Evolutionary conservation across 64 coral and sea anemone species (phyloP).

Genomic region (Pocillopora damicornis): DNA sequence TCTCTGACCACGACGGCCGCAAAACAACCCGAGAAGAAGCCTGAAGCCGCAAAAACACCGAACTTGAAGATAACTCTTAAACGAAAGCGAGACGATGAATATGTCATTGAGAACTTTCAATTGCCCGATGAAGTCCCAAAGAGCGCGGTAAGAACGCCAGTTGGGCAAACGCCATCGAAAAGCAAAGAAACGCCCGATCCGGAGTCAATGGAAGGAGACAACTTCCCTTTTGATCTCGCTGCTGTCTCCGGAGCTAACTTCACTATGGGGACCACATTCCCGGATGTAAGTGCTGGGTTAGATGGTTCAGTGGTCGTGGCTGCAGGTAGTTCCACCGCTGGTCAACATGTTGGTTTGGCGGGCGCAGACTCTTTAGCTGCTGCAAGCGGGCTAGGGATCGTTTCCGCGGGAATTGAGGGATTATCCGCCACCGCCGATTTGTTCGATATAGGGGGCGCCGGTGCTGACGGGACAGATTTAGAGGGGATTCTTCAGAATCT

Average conservation of each 20-base stretch:
- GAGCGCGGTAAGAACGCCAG: not conserved
- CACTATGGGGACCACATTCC: conserved; percentile 26
- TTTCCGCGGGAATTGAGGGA: conserved; percentile 34
- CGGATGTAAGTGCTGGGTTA: conserved; percentile 27
- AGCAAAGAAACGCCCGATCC: conserved; percentile 28
- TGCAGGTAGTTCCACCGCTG: not conserved
- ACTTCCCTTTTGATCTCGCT: conserved; percentile 5
- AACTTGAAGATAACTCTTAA: conserved; percentile 80
- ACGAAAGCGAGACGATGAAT: conserved; percentile 81
- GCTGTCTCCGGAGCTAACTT: conserved; percentile 25
- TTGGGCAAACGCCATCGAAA: conserved; percentile 8
- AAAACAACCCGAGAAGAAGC: conserved; percentile 69
- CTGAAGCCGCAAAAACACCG: conserved; percentile 59
- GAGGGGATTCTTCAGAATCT: conserved; percentile 88
- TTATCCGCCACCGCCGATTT: conserved; percentile 37
- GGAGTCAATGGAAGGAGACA: not conserved
- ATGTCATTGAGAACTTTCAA: conserved; percentile 76
- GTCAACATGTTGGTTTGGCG: conserved; percentile 1
- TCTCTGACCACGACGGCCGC: not conserved
- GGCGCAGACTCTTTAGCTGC: conserved; percentile 36
- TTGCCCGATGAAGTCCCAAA: conserved; percentile 50
- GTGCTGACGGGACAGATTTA: conserved; percentile 42
- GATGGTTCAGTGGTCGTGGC: conserved; percentile 40
- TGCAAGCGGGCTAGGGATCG: conserved; percentile 25
- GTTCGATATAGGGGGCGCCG: conserved; percentile 53